These are phyloP conservation scores for Zoanthus solanderi DNA, from an alignment of 92 coral and sea anemone species.

Conservation along the genomic window DNA sequence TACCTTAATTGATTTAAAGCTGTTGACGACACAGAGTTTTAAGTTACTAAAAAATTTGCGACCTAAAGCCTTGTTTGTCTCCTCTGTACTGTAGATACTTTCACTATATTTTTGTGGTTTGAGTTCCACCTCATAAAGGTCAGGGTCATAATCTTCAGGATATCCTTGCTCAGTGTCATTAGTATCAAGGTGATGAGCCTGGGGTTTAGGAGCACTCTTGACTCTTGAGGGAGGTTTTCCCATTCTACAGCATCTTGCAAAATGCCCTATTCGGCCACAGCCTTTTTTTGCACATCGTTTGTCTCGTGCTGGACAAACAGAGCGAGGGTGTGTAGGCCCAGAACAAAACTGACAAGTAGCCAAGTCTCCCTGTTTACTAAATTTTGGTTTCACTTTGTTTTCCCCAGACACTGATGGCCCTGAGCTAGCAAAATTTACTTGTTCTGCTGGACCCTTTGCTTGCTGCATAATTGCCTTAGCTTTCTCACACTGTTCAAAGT, in stretches of 20 bases:
- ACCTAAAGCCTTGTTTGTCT: slow-evolving; percentile 26
- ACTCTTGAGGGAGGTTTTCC: slow-evolving; percentile 42
- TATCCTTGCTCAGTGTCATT: slow-evolving; percentile 35
- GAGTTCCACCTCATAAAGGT: slow-evolving; percentile 50
- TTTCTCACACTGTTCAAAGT: slow-evolving; percentile 44
- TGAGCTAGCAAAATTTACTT: slow-evolving; percentile 42
- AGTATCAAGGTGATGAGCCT: slow-evolving; percentile 55
- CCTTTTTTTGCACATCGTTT: slow-evolving; percentile 57
- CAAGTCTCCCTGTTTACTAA: slow-evolving; percentile 40
- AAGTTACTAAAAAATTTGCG: slow-evolving; percentile 48
- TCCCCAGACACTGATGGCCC: slow-evolving; percentile 37
- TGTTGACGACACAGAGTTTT: slow-evolving; percentile 41
- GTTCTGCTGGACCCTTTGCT: slow-evolving; percentile 40
- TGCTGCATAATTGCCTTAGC: slow-evolving; percentile 54
- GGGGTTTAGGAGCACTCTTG: slow-evolving; percentile 44
- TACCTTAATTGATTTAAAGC: slow-evolving; percentile 50
- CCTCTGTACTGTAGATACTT: slow-evolving; percentile 39
- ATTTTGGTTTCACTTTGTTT: slow-evolving; percentile 49
- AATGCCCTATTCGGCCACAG: slow-evolving; percentile 55
- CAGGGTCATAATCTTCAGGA: slow-evolving; percentile 26
- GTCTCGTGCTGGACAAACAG: slow-evolving; percentile 57
- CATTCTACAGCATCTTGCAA: slow-evolving; percentile 52
- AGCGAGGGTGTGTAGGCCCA: slow-evolving; percentile 56
- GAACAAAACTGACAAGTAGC: slow-evolving; percentile 55
- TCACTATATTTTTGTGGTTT: slow-evolving; percentile 43